Evolutionary conservation across 2,113 vertebrate species (phyloP).

Genomic region (Vulpes vulpes): DNA sequence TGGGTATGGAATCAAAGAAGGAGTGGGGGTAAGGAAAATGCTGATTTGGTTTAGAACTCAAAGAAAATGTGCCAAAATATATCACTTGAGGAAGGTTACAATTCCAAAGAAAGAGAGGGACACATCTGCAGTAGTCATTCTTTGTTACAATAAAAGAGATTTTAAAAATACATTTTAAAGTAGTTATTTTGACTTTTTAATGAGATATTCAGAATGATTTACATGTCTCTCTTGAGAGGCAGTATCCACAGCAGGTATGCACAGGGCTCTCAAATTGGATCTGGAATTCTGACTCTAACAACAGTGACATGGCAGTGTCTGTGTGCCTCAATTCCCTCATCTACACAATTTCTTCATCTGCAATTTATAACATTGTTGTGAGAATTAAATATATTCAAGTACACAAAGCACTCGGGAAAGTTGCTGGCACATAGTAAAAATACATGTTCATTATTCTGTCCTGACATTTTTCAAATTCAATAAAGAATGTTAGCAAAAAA

Average conservation of each 20-base stretch:
- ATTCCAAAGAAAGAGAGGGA: fast-evolving
- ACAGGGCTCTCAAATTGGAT: not conserved
- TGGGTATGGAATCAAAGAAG: fast-evolving
- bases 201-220: not conserved
- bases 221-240: not conserved
- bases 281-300: not conserved
- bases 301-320: not conserved
- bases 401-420: not conserved
- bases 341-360: not conserved
- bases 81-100: not conserved
- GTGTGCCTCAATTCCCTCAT: not conserved
- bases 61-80: not conserved
- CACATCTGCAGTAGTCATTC: not conserved
- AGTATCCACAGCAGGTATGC: not conserved
- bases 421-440: not conserved
- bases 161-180: not conserved
- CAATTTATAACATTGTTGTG: not conserved
- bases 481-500: not conserved
- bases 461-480: not conserved
- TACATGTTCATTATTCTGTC: not conserved
- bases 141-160: not conserved
- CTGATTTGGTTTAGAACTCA: not conserved
- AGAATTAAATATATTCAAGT: not conserved
- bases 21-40: fast-evolving
- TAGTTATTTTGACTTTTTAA: slow-evolving; percentile 5